Evolutionary conservation across 23 tunicate genomes (phyloP).

Genomic region (Halocynthia aurantium): DNA sequence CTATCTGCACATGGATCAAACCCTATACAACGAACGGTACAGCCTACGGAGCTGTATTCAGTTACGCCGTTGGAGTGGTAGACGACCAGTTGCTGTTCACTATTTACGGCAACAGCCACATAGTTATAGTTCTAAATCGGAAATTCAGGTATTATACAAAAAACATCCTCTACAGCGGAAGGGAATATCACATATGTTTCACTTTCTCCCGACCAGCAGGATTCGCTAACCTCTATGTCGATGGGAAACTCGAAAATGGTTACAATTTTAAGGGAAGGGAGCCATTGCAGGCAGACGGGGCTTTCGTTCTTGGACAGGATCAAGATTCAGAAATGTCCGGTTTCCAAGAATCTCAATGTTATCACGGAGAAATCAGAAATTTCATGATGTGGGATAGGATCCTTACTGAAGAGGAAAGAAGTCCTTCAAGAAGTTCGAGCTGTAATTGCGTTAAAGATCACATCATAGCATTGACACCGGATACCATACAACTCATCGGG

Average conservation of each 20-base stretch:
- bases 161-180: background rate
- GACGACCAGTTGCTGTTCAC: too few species aligned
- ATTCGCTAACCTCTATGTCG: background rate
- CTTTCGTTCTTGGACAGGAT: background rate
- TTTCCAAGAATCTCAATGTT: background rate
- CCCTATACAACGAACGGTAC: too few species aligned
- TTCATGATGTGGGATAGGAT: background rate
- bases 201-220: background rate
- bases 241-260: background rate
- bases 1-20: too few species aligned
- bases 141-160: too few species aligned
- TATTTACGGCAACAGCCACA: too few species aligned
- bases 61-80: too few species aligned
- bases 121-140: too few species aligned
- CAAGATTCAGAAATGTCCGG: background rate
- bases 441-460: background rate
- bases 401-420: background rate
- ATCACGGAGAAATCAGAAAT: background rate
- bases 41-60: too few species aligned
- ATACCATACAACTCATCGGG: background rate
- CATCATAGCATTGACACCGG: background rate
- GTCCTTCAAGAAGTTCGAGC: background rate
- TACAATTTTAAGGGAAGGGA: background rate
- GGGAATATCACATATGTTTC: background rate
- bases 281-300: background rate